Conservation (phyloP, 2,113 vertebrate species). For the Cottus gobio region DNA sequence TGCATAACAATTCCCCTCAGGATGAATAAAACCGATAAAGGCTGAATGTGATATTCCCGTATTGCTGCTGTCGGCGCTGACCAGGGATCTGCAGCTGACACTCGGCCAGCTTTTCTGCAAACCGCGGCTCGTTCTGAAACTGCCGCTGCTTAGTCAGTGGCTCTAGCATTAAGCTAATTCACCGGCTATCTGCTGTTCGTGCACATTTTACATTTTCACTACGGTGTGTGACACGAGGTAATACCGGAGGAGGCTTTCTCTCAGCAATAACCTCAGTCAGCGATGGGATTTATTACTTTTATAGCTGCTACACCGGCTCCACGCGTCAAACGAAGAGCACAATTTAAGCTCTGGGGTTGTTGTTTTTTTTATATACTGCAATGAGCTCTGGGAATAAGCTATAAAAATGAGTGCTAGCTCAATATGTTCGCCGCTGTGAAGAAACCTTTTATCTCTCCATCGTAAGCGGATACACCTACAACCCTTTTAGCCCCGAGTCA, state of each 20-base stretch:
- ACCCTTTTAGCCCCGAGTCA: background rate
- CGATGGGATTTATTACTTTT: conserved; percentile 24
- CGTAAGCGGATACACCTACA: background rate
- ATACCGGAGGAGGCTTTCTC: conserved; percentile 11
- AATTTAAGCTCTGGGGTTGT: conserved; percentile 18
- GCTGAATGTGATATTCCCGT: background rate
- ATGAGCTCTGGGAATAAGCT: conserved; percentile 22
- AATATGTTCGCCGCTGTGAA: conserved; percentile 1
- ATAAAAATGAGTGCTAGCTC: conserved; percentile 35
- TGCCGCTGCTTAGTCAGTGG: conserved; percentile 69
- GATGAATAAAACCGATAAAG: background rate
- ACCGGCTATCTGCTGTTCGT: conserved; percentile 31
- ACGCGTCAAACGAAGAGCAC: conserved; percentile 2
- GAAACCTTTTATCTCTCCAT: background rate
- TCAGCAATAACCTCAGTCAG: conserved; percentile 51
- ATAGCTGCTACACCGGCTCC: background rate
- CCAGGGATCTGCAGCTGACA: conserved; percentile 51
- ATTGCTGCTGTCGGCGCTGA: conserved; percentile 32
- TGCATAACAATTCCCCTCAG: background rate
- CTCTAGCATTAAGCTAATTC: conserved; percentile 72
- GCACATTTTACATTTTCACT: conserved; percentile 57
- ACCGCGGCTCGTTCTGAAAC: conserved; percentile 42
- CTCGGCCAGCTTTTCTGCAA: conserved; percentile 63
- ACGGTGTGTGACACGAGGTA: conserved; percentile 24
- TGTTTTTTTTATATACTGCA: conserved; percentile 44